Base-by-base conservation (phyloP, 2,888 invertebrate genomes). In the Linyphia triangularis region DNA sequence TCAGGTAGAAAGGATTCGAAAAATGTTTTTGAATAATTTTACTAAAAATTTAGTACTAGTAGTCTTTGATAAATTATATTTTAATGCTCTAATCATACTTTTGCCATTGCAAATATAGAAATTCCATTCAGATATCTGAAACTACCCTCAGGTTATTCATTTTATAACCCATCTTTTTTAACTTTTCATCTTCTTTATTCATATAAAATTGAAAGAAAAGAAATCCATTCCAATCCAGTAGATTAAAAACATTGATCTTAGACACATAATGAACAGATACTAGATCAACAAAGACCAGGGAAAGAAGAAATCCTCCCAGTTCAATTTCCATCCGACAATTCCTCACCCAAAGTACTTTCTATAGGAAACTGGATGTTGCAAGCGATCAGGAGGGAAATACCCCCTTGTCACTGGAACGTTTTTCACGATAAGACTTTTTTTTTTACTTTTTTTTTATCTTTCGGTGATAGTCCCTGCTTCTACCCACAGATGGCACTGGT, bases 181-280 rank as follows among this genome's bases (percentile, higher is more conserved):
- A 59, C n/a, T n/a, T 19, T 59, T 22, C 59, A 16, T 59, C n/a
- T 6, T n/a, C 59, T 59, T n/a, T n/a, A 43, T 19, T 65, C 65
- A 37, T 24, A 2, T 5, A 79, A 79, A 79, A 79, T 59, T 67
- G 67, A 57, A 79, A 51, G 43, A 51, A 40, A 37, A 61, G 59
- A 63, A 33, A 28, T 37, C 72, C 51, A 72, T 69, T 37, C 30
- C 13, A 16, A 43, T 28, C 6, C 70, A n/a, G 30, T 30, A 72
- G 82, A 82, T 82, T 82, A 82, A 82, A 61, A 72, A 61, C 69
- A 82, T 72, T 43, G 82, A 82, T 82, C 40, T 59, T 43, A 7
- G 43, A 13, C 33, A 26, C 22, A 24, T 19, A 24, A 40, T 43
- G 22, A 51, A 75, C 19, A 30, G 19, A 19, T 16, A 65, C 22